Evolutionary conservation across 1,140 invertebrate genomes (phyloP), one percentile per base, ranked within the genome.

Genomic region (Aphaenogaster rudis): DNA sequence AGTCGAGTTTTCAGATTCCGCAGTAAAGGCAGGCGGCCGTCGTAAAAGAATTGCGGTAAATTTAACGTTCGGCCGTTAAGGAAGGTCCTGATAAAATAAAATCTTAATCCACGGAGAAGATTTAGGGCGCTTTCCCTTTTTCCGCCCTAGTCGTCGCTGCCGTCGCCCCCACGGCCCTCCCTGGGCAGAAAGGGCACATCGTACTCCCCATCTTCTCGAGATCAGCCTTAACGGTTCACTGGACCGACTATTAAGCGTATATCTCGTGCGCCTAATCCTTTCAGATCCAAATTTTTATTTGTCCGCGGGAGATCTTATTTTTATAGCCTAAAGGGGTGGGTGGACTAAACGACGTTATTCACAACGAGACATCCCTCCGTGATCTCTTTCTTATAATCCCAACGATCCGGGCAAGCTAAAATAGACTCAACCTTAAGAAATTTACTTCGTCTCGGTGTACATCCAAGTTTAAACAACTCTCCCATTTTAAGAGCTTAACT

Each of bases 41-140:
- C 94, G 92, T 94, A 93, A 94, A 94, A 92, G 93, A 92, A 94
- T 94, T 93, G 93, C 93, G 92, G 93, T 93, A 93, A 93, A 91
- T 87, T 91, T 92, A 92, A 94, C 89, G 93, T 88, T 64, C 71
- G 36, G 21, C 64, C 67, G 88, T 87, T 91, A 84, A 86, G 89
- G 88, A 86, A 90, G 81, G 82, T 93, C 89, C 91, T 93, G 93
- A 94, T 94, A 93, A 94, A 94, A 93, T 94, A 94, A 94, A 93
- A 94, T 94, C 92, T 93, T 94, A 93, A 94, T 94, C 91, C 71
- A 39, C 42, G 52, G 89, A 88, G 78, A 80, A 93, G 92, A 93
- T 94, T 94, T 94, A 93, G 92, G 91, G 79, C 85, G 87, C 81
- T 89, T 86, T 88, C 85, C 87, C 88, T 76, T 15, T 63, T 71